Conservation (phyloP, 1,140 invertebrate genomes). For the Cardiocondyla obscurior region DNA sequence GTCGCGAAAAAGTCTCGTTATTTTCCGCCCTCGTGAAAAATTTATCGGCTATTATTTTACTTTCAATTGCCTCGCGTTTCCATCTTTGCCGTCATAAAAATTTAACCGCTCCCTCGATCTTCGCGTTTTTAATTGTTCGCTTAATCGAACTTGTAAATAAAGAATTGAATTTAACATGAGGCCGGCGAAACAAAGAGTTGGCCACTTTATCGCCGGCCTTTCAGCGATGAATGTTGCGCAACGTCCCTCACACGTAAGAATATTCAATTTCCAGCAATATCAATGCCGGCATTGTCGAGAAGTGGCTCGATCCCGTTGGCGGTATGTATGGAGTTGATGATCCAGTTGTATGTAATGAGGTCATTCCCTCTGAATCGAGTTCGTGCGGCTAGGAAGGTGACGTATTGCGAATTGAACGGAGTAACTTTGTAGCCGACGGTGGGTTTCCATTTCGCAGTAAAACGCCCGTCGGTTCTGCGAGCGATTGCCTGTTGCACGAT, state of each 20-base stretch:
- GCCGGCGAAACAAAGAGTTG: background rate
- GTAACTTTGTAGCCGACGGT: conserved; percentile 63
- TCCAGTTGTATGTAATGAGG: conserved; percentile 66
- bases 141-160: background rate
- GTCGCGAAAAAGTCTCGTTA: background rate
- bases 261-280: conserved; percentile 57
- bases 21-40: background rate
- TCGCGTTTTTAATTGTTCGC: background rate
- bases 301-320: conserved; percentile 7
- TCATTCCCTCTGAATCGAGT: conserved; percentile 69
- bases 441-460: conserved; percentile 66
- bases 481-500: conserved; percentile 40
- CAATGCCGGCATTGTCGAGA: conserved; percentile 54
- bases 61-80: background rate
- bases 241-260: conserved; percentile 32
- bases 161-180: conserved; percentile 3
- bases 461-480: conserved; percentile 34
- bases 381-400: conserved; percentile 69
- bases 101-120: background rate
- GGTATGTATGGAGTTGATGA: conserved; percentile 49
- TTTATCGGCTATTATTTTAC: background rate
- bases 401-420: conserved; percentile 60
- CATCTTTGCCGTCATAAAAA: background rate
- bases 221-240: conserved; percentile 20
- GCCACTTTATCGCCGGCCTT: conserved; percentile 26